These are phyloP conservation scores for Megaleporinus macrocephalus DNA, from an alignment of 2,113 vertebrate species.

Conservation along the genomic window DNA sequence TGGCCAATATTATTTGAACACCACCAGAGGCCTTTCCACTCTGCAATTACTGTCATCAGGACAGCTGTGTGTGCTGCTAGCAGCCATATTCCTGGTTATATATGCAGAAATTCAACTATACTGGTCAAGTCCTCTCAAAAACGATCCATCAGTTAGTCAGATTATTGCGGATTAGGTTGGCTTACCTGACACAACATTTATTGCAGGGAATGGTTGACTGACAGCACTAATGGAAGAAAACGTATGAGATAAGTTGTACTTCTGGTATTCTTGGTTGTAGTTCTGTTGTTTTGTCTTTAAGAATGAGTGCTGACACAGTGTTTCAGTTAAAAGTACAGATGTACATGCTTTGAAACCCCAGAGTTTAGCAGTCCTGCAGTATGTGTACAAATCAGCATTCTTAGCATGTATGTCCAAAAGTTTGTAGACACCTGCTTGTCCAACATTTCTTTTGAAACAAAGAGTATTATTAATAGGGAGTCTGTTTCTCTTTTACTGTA, in stretches of 20 bases:
- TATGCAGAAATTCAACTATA: background rate
- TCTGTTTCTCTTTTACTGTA: no score
- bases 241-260: background rate
- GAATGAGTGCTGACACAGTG: background rate
- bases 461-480: no score
- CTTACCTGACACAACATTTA: background rate
- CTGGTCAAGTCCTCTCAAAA: background rate
- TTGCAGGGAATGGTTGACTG: background rate
- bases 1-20: slow-evolving; percentile 68
- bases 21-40: slow-evolving; percentile 63
- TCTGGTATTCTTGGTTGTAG: background rate
- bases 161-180: background rate
- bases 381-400: no score
- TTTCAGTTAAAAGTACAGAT: background rate
- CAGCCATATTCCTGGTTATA: background rate
- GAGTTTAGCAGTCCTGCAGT: background rate
- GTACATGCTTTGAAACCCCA: background rate
- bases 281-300: background rate
- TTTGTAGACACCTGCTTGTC: no score
- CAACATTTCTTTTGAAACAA: no score
- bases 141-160: background rate
- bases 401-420: no score
- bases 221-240: background rate
- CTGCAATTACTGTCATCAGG: slow-evolving; percentile 62
- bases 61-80: background rate